Conservation (phyloP, 2,888 invertebrate species). For the Dryobotodes eremita region DNA sequence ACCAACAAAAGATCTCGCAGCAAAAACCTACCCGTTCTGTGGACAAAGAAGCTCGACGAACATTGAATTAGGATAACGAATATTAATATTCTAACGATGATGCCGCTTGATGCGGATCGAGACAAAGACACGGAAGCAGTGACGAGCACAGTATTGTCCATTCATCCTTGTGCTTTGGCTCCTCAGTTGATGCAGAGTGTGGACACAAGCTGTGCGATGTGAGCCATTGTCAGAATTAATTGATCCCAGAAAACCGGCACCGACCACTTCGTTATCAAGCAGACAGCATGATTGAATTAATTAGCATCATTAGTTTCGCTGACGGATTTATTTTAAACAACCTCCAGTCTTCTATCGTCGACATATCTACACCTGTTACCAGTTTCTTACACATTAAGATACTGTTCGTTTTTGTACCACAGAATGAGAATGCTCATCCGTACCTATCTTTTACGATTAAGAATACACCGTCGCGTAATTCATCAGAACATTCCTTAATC, state of each 20-base stretch:
- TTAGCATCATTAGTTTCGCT: slow-evolving; percentile 73
- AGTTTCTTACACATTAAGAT: slow-evolving; percentile 16
- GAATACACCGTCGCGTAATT: background rate
- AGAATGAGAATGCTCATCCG: background rate
- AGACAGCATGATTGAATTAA: slow-evolving; percentile 74
- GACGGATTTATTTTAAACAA: slow-evolving; percentile 59
- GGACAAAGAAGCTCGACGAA: slow-evolving; percentile 77
- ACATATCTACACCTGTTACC: slow-evolving; percentile 14
- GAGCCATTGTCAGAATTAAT: slow-evolving; percentile 68
- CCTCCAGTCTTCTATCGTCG: slow-evolving; percentile 37
- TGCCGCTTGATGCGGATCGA: slow-evolving; percentile 82
- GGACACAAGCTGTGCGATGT: slow-evolving; percentile 56
- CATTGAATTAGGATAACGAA: slow-evolving; percentile 75
- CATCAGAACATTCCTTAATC: background rate
- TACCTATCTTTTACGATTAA: background rate
- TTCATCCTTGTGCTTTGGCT: slow-evolving; percentile 80
- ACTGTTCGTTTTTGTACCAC: slow-evolving; percentile 10
- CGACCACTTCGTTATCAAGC: slow-evolving; percentile 71
- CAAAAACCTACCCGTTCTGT: slow-evolving; percentile 66
- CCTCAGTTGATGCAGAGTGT: slow-evolving; percentile 61
- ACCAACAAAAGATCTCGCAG: slow-evolving; percentile 72
- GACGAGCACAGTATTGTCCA: slow-evolving; percentile 82
- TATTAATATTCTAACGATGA: slow-evolving; percentile 88
- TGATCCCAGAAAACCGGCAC: slow-evolving; percentile 71
- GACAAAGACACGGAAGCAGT: slow-evolving; percentile 87